Base-by-base conservation (phyloP, 92 coral and sea anemone genomes). In the Porites evermanni region DNA sequence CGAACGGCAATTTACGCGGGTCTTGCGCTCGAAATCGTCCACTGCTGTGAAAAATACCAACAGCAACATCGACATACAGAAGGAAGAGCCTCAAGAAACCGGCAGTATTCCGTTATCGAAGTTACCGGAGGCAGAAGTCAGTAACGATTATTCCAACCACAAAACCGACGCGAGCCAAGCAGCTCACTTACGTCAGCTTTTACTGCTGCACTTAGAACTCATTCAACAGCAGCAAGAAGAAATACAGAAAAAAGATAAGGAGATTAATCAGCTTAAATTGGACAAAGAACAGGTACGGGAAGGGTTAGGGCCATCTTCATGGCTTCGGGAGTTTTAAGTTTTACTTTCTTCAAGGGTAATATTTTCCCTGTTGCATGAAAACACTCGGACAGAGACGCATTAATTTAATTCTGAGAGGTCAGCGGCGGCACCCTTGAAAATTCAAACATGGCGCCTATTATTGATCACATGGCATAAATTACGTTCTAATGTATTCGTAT, bases 221-320 rank as follows among this genome's bases (percentile, higher is more conserved):
- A 97, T 97, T 81, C 98, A 97, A 68, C 99, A 95, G 54, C 99
- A 97, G 65, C 99, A 97, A 71, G 98, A 97, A 85, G 90, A 95
- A 72, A 86, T 97, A 53, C 99, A 97, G 77, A 93, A 84, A 88
- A 95, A 95, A 81, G 99, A 97, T 81, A 82, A 89, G 72, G 98
- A 93, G 77, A 91, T 97, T 14, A 88, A 93, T 84, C 97, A 96
- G 66, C 88, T 97, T 24, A 97, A 93, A 89, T 80, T 90, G 72
- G 99, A 97, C 44, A 97, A 97, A 84, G 99, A 97, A 75, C 99
- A 97, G 98, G 99, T 97, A 92, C 18, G 90, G 17, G 84, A 86
- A 75, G 23, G 77, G 50, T 29, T 4, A 38, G 47, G 47, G 47
- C 47, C 47, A 38, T 38, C 5, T 38, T 38, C 47, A 38, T 38